Base-by-base conservation (phyloP, 2,888 invertebrate genomes). In the Itoplectis maculator region DNA sequence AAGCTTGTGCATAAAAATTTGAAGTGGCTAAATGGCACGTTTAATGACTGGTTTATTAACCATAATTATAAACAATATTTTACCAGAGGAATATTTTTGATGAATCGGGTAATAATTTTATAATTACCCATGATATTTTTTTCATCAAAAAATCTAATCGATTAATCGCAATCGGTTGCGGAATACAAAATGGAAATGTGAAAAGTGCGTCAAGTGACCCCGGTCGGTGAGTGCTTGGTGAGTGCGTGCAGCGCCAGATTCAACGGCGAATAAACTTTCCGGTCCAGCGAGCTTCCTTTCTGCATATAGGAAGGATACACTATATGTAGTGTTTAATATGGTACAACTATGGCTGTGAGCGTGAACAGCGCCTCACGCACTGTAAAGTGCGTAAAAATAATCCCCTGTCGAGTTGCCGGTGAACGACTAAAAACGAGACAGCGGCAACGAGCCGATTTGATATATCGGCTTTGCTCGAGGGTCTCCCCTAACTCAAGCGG, bases 271-370 rank as follows among this genome's bases (percentile, higher is more conserved):
- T 70, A 82, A 82, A 82, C 82, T 82, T 82, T 79, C 69, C 82
- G 82, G 74, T 82, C 59, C 74, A 82, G 74, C 79, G 66, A 18
- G 78, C 82, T 82, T 82, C 78, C 82, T 82, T 79, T 79, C 63
- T 78, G 63, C 63, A 54, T 74, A 56, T 66, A 79, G 82, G 78
- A 82, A 82, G 79, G 78, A 82, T 54, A 80, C 59, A 70, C n/a
- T n/a, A n/a, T n/a, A 0, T 54, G 18, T 2, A 40, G 8, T 61
- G 66, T 37, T 35, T 9, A 11, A 20, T 18, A n/a, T 23, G n/a
- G 56, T 65, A 65, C 47, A 47, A 47, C 29, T 11, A 15, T 65
- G 61, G 59, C 47, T 42, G 66, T 29, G 61, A 49, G 63, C 68
- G 70, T 59, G n/a, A 72, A 76, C 45, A 42, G 70, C 63, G 47